Evolutionary conservation across 2,888 invertebrate genomes (phyloP).

Genomic region (Camponotus fellah): DNA sequence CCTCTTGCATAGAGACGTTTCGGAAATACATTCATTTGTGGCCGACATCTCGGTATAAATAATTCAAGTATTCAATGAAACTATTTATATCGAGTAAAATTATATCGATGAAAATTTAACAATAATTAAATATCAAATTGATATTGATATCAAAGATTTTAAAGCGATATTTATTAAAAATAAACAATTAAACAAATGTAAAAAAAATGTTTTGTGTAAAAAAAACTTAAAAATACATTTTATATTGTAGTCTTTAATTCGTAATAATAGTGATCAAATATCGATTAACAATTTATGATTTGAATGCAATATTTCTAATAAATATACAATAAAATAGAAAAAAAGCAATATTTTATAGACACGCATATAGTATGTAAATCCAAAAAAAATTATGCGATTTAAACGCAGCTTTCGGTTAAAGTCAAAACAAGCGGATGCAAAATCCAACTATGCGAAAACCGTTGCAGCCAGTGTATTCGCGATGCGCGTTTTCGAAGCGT

Average conservation of each 20-base stretch:
- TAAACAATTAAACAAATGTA: neutral
- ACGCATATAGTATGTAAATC: neutral
- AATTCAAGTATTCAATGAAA: neutral
- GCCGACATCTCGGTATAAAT: too few relatives aligned
- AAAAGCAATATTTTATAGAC: neutral
- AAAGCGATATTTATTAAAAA: neutral
- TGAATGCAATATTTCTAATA: neutral
- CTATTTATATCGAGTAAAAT: neutral
- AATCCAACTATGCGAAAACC: neutral
- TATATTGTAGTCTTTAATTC: neutral
- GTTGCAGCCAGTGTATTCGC: neutral
- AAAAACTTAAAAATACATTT: neutral
- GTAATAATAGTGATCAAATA: neutral
- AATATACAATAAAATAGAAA: neutral
- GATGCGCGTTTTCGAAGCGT: constrained; percentile 34
- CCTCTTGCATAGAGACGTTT: neutral
- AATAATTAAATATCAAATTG: neutral
- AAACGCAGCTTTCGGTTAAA: neutral
- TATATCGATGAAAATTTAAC: neutral
- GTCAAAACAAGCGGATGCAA: neutral
- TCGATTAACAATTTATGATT: neutral
- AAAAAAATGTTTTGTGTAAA: neutral
- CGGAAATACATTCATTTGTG: neutral
- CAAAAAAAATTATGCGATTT: neutral
- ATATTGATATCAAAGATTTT: neutral